Evolutionary conservation across 2,113 vertebrate species (phyloP).

Genomic region (Callospermophilus lateralis): DNA sequence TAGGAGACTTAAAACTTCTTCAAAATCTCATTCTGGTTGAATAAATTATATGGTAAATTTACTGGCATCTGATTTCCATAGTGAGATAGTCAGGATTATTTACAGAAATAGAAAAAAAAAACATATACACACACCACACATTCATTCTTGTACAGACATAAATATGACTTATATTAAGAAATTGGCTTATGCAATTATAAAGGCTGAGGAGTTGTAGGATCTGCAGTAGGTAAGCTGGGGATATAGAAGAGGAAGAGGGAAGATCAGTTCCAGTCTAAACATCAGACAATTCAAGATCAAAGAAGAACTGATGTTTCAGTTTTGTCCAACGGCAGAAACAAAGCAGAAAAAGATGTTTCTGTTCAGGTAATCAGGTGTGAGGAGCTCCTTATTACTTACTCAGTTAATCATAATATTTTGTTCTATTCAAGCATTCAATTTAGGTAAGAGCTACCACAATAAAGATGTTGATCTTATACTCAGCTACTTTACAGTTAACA

Average conservation of each 20-base stretch:
- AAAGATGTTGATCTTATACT: too few relatives aligned
- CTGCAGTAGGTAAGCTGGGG: background rate
- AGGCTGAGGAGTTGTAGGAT: background rate
- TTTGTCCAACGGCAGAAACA: background rate
- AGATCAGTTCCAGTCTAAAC: background rate
- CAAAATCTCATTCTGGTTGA: too few relatives aligned
- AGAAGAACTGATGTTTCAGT: background rate
- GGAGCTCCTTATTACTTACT: background rate
- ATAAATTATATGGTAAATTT: too few relatives aligned
- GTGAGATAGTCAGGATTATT: too few relatives aligned
- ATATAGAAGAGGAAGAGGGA: background rate
- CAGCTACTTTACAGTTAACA: too few relatives aligned
- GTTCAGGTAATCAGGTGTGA: background rate
- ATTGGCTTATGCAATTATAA: background rate
- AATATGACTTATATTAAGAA: background rate
- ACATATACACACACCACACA: background rate
- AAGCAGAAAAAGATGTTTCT: background rate
- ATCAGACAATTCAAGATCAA: background rate
- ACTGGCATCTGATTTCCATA: too few relatives aligned
- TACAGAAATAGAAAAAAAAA: too few relatives aligned
- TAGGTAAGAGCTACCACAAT: background rate
- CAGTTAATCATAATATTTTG: background rate
- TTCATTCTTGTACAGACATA: too few relatives aligned
- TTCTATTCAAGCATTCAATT: background rate
- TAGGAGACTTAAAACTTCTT: too few relatives aligned